Evolutionary conservation across 2,888 invertebrate genomes (phyloP), one percentile per base, ranked within the genome.

Genomic region (Unio delphinus): DNA sequence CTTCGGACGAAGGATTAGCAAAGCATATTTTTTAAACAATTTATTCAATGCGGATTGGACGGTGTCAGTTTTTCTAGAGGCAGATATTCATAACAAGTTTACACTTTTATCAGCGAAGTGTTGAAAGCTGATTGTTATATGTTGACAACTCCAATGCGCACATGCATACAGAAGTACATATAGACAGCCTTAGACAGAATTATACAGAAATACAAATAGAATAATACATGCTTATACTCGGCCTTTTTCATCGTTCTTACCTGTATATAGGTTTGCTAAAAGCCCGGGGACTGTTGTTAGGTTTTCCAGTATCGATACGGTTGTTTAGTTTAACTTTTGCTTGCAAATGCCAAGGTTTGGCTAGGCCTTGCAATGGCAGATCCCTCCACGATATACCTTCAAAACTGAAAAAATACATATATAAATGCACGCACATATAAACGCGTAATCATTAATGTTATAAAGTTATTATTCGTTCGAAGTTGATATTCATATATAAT

Each of bases 211-310:
- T 2, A 23, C 3, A n/a, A 18, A 23, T 15, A n/a, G 20, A 58
- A 58, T 18, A 58, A 58, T 11, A 5, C 15, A 18, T 17, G 23
- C 58, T 3, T 58, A 1, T 2, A 17, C 7, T n/a, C 18, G 26
- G 23, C 23, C 18, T 8, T 11, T 23, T 15, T 8, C 45, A n/a
- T 30, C 8, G 1, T 17, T 15, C 23, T 34, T 66, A 81, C 82
- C 79, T 78, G 68, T 80, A 82, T 4, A 78, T 69, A 11, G 81
- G 81, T 34, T 72, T 78, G 54, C 76, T 68, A 6, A 76, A 65
- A 1, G 73, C 72, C 20, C 69, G 60, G 1, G 83, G 83, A 65
- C 79, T 77, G 28, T 63, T 62, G 66, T 83, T 83, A 2, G 80
- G 81, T 23, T 54, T 56, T 0, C 60, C 61, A 3, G 83, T 83